A percentile compares a stretch with the other conserved stretches of the same genome.
phyloP scores from a whole-genome alignment of 1,140 invertebrate species.

The Caenorhabditis brenneri region DNA sequence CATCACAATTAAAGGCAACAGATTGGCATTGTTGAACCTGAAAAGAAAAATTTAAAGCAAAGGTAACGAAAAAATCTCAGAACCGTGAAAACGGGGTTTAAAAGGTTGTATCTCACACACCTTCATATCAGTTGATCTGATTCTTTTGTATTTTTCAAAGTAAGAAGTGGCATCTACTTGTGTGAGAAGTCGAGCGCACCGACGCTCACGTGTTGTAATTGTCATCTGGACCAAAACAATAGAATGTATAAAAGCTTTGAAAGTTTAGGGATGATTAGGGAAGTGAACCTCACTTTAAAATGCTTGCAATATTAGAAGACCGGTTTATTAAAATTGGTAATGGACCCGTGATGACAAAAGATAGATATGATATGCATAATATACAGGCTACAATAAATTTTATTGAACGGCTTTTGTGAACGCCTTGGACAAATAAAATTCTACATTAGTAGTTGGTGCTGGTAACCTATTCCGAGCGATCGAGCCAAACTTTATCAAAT shows the following conservation, averaged over 20 bases:
- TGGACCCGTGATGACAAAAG: background rate
- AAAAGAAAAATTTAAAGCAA: background rate
- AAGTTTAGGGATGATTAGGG: too few relatives aligned
- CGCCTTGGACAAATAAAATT: background rate
- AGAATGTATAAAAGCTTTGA: too few relatives aligned
- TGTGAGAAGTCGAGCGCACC: background rate
- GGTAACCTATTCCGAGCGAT: background rate
- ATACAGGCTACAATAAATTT: too few relatives aligned
- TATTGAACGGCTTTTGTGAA: slow-evolving; percentile 3
- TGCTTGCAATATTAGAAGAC: too few relatives aligned
- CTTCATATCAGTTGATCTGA: slow-evolving; percentile 23
- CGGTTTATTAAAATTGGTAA: background rate
- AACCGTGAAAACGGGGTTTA: too few relatives aligned
- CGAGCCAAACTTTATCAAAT: slow-evolving; percentile 5
- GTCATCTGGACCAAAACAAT: background rate
- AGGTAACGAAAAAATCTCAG: too few relatives aligned
- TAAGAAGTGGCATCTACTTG: background rate
- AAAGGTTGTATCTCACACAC: background rate
- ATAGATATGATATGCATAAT: background rate
- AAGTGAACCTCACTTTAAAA: too few relatives aligned
- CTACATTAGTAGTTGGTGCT: background rate
- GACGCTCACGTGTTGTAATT: background rate
- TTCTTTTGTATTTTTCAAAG: slow-evolving; percentile 22
- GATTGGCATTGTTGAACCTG: slow-evolving; percentile 25
- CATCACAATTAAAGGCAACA: slow-evolving; percentile 7